These are phyloP conservation scores for Tetropium fuscum DNA, from an alignment of 2,888 invertebrate species.

Conservation along the genomic window DNA sequence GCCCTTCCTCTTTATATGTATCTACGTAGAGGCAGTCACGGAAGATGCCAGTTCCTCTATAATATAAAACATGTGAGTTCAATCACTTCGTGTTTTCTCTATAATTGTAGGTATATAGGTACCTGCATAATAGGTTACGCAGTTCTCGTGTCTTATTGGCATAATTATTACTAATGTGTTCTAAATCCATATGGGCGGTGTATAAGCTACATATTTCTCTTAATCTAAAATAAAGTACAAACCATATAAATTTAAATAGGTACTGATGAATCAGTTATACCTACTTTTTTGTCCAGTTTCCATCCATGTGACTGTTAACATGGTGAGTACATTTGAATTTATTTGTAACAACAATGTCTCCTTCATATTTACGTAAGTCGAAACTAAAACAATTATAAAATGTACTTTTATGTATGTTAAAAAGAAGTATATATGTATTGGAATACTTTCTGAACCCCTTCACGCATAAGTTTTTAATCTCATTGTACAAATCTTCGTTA, in stretches of 20 bases:
- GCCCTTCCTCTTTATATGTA: too few species aligned
- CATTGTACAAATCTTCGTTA: constrained; percentile 33
- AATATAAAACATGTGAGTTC: too few species aligned
- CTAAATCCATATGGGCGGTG: constrained; percentile 46
- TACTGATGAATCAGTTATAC: too few species aligned
- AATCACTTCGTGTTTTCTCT: not conserved
- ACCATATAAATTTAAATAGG: too few species aligned
- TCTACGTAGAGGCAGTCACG: constrained; percentile 49
- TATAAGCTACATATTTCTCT: constrained; percentile 49
- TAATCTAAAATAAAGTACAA: constrained; percentile 45
- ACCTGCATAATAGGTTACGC: constrained; percentile 51
- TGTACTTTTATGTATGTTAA: too few species aligned
- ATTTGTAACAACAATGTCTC: constrained; percentile 46
- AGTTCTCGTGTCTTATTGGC: constrained; percentile 43
- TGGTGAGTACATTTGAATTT: constrained; percentile 48
- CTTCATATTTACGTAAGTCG: constrained; percentile 47
- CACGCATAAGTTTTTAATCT: constrained; percentile 43
- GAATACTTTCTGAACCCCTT: constrained; percentile 52
- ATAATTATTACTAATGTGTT: constrained; percentile 42
- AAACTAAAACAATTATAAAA: constrained; percentile 42
- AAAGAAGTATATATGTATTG: too few species aligned
- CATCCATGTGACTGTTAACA: constrained; percentile 48
- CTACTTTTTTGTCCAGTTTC: constrained; percentile 54
- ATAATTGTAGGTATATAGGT: not conserved
- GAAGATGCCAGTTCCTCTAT: constrained; percentile 51